Evolutionary conservation across 2,797 vertebrate genomes (phyloP), one percentile per base, ranked within the genome.

Genomic region (Characodon lateralis): DNA sequence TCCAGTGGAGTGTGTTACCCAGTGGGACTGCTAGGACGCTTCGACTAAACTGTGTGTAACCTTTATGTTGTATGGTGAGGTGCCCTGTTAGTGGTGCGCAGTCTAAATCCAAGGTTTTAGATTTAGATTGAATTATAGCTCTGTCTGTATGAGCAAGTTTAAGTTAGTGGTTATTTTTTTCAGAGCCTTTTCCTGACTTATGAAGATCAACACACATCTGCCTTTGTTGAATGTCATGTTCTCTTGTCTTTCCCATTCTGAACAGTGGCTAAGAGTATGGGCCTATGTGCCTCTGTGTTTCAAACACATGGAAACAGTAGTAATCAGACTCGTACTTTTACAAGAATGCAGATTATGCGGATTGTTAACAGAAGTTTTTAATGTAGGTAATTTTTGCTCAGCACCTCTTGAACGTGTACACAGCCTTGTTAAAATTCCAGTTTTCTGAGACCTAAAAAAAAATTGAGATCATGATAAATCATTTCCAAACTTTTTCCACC

Each of bases 1-100:
- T 91, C 78, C 85, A 89, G 82, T 72, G 72, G 80, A 76, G 86
- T 81, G 82, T 80, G 85, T 87, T 79, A 81, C 88, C 76, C 83
- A 85, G 66, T 74, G 82, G 80, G 73, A 85, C 87, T 79, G 78
- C 89, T 85, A 88, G 82, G 86, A 88, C 78, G 85, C 84, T 88
- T 92, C 87, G 85, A 89, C 84, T 91, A 83, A 85, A 74, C 75
- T 71, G 72, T 77, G 73, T 83, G 80, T 53, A 2, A 83, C 56
- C 75, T 55, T 82, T 84, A 50, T 85, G 73, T 73, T 88, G 78
- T 35, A 69, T 51, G 74, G 84, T 77, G 55, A 78, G 58, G 51
- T 66, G 73, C 43, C 72, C 46, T 51, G 61, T 20, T 35, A 4
- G 35, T 61, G 59, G 10, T 12, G n/a, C n/a, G 1, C 56, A 59